Percentiles rank a stretch among this genome's conserved stretches.
Conservation (phyloP, 2,113 vertebrate species). For the Mesoclemmys tuberculata region DNA sequence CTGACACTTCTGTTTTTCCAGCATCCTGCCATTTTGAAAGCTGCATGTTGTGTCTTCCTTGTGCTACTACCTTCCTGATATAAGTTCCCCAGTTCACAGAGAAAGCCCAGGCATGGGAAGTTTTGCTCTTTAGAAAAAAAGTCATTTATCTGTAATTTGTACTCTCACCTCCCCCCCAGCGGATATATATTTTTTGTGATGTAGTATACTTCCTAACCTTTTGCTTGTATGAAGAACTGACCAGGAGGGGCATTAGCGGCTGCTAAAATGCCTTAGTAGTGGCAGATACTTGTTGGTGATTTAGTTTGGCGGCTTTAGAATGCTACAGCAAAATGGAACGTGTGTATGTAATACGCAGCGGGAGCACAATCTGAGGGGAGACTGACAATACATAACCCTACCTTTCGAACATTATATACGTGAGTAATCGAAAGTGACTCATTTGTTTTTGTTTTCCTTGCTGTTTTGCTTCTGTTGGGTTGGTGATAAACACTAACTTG, state of each 20-base stretch:
- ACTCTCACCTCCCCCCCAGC: not conserved
- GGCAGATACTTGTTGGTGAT: not conserved
- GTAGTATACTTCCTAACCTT: not conserved
- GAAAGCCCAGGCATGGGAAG: too few species aligned
- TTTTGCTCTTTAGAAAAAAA: not conserved
- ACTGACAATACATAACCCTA: not conserved
- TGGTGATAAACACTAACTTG: not conserved
- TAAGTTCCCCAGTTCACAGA: not conserved
- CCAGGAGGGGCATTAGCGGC: not conserved
- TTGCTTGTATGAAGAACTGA: not conserved
- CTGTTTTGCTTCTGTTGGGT: not conserved
- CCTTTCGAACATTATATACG: not conserved
- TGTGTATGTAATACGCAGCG: not conserved
- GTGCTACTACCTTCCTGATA: not conserved
- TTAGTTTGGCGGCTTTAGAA: not conserved
- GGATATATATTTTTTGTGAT: not conserved
- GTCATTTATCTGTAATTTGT: not conserved
- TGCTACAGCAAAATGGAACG: not conserved
- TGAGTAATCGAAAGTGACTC: not conserved
- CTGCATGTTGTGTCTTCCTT: not conserved
- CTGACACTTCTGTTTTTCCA: not conserved
- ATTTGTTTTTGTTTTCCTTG: not conserved
- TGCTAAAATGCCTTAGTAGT: not conserved
- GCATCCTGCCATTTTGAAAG: not conserved
- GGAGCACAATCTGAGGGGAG: not conserved